Evolutionary conservation across 2,797 vertebrate genomes (phyloP).

Genomic region (Pangasius djambal): DNA sequence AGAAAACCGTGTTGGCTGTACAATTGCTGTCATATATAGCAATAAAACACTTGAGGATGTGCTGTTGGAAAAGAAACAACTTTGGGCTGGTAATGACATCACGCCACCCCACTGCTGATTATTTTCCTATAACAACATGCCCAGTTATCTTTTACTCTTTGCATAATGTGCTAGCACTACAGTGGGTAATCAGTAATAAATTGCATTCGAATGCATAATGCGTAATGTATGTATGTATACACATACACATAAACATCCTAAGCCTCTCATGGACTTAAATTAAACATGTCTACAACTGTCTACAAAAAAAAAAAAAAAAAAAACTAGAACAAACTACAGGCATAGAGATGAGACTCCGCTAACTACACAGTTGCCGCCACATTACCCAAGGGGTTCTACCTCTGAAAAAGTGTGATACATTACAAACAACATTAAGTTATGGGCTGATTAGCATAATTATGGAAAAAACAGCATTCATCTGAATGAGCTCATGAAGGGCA

Average conservation of each 20-base stretch:
- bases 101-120: background rate
- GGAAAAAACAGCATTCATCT: slow-evolving; percentile 47
- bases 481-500: slow-evolving; percentile 55
- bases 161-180: background rate
- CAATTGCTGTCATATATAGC: background rate
- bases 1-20: background rate
- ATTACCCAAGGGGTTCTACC: slow-evolving; percentile 16
- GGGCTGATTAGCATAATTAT: slow-evolving; percentile 61
- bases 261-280: background rate
- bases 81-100: background rate
- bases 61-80: background rate
- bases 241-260: slow-evolving; percentile 9
- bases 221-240: background rate
- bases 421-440: slow-evolving; percentile 45
- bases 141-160: background rate
- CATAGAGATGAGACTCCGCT: background rate
- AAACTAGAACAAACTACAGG: background rate
- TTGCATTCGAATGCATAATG: slow-evolving; percentile 13
- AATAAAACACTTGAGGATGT: background rate
- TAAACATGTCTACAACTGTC: background rate
- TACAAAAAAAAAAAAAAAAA: background rate
- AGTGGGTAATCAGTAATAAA: background rate
- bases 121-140: background rate
- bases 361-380: background rate
- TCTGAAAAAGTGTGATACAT: slow-evolving; percentile 28